Base-by-base conservation (phyloP, 2,888 invertebrate species). In the Drosophila paucipuncta region DNA sequence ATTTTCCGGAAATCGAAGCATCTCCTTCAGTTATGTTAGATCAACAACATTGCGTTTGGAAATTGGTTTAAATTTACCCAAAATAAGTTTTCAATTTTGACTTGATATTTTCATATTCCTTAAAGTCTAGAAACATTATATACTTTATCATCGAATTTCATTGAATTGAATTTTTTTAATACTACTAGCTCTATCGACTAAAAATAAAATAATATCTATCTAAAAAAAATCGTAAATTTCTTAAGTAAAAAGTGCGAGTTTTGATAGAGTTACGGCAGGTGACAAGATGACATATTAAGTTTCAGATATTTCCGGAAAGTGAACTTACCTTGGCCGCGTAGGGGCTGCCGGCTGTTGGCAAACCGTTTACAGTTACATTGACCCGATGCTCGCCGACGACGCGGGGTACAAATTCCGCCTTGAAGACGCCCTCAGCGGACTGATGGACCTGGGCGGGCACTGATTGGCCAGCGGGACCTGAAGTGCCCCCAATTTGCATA, bases 301-400 rank as follows among this genome's bases (percentile, higher is more conserved):
- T 22, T 13, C 7, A 25, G 22, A 16, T 4, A 55, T 37, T 25
- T 37, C 2, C 25, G 18, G 13, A 4, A 28, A 16, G 31, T 37
- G 2, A 16, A 76, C 90, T 92, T 74, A 95, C 95, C 95, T 99
- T 98, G 86, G 98, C 97, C 85, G 97, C 96, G 94, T 98, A 99
- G 7, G 99, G 99, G 92, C 98, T 98, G 55, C 98, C 98, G 30
- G 96, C 96, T 73, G 98, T 97, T 16, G 98, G 96, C 87, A 95
- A 94, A 78, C 96, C 96, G 92, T 96, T 96, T 74, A 97, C 97
- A 71, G 96, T 96, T 75, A 98, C 97, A 88, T 97, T 96, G 76
- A 99, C 97, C 73, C 97, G 95, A 93, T 99, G 98, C 91, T 98
- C 98, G 54, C 98, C 98, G 72, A 98, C 98, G 58, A 97, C 96